These are phyloP conservation scores for Crotalus tigris DNA, from an alignment of 2,113 vertebrate species.

Conservation along the genomic window DNA sequence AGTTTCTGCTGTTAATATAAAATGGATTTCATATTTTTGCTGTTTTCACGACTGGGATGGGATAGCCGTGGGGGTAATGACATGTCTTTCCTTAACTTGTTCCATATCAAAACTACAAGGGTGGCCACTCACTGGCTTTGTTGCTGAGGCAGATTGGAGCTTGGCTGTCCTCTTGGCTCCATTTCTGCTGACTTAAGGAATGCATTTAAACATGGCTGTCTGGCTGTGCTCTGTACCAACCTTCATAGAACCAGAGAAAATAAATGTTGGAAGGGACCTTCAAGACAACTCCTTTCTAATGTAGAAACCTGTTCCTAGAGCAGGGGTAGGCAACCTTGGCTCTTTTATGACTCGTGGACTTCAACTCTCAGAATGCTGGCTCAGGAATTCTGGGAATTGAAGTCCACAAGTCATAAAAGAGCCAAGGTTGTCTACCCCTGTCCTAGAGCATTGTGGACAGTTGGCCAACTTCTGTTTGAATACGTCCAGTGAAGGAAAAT, in stretches of 20 bases:
- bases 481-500: background rate
- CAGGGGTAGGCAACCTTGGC: too few species aligned
- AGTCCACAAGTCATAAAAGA: too few species aligned
- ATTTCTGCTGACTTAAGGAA: background rate
- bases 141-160: background rate
- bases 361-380: too few species aligned
- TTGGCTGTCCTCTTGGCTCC: background rate
- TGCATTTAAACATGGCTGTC: background rate
- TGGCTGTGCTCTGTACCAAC: background rate
- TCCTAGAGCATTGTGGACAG: background rate
- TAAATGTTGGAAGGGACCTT: background rate
- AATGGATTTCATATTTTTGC: background rate
- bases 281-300: background rate
- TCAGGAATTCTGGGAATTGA: too few species aligned
- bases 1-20: background rate
- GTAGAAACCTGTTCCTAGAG: background rate
- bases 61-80: background rate
- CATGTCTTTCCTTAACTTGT: background rate
- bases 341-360: too few species aligned
- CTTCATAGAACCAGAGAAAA: background rate
- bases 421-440: too few species aligned
- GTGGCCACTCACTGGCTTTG: background rate
- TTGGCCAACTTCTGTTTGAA: background rate
- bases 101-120: background rate
- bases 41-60: background rate